Conservation (phyloP, 1,140 invertebrate species). For the Paraescarpia echinospica region DNA sequence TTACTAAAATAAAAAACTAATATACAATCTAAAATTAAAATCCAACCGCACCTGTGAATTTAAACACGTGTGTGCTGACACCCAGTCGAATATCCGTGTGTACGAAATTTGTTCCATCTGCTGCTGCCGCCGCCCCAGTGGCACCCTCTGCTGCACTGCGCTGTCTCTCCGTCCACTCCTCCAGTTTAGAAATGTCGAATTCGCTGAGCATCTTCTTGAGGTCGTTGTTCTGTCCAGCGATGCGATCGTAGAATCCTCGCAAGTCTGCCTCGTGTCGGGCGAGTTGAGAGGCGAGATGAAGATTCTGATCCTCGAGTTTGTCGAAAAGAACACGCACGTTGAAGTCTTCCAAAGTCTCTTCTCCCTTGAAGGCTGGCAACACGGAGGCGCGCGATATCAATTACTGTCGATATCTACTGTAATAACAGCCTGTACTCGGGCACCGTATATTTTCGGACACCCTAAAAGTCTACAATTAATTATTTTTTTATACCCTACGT, state of each 20-base stretch:
- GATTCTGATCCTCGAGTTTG: conserved; percentile 56
- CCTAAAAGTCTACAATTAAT: background rate
- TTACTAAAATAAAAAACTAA: background rate
- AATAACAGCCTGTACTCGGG: background rate
- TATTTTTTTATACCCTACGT: too few species aligned
- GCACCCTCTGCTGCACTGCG: conserved; percentile 26
- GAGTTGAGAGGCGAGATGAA: conserved; percentile 52
- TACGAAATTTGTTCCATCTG: background rate
- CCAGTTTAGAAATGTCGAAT: conserved; percentile 47
- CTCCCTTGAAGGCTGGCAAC: conserved; percentile 21
- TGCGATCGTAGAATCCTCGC: conserved; percentile 48
- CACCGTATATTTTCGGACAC: too few species aligned
- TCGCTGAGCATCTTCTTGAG: conserved; percentile 46
- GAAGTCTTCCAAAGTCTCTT: conserved; percentile 47
- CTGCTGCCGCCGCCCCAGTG: conserved; percentile 16
- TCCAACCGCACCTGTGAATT: conserved; percentile 37
- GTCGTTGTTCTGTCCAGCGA: conserved; percentile 49
- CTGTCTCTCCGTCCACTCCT: conserved; percentile 30
- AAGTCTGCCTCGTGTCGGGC: conserved; percentile 52
- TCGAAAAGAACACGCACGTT: conserved; percentile 54
- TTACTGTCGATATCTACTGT: background rate
- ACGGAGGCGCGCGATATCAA: background rate
- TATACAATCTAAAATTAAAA: background rate
- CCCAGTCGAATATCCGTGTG: conserved; percentile 23
- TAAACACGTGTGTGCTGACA: conserved; percentile 30